Percentiles rank a stretch among this genome's conserved stretches.
Conservation (phyloP, 2,113 vertebrate genomes). For the Dicerorhinus sumatrensis region DNA sequence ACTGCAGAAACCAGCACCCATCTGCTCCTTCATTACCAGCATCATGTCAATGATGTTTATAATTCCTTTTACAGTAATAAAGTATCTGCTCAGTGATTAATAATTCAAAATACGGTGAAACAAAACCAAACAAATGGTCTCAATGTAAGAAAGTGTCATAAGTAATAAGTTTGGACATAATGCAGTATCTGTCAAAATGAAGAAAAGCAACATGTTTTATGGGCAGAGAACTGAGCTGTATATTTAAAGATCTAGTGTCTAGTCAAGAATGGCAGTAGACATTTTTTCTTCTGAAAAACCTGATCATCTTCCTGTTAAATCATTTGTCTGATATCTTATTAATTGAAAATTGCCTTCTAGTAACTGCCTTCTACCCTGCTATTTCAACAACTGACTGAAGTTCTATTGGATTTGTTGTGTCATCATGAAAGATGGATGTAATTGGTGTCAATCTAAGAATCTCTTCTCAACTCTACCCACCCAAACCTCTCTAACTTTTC, state of each 20-base stretch:
- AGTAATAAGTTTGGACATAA: slow-evolving; percentile 53
- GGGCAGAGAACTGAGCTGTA: background rate
- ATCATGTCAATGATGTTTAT: slow-evolving; percentile 36
- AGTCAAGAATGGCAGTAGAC: background rate
- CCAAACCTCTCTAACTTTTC: background rate
- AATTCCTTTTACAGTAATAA: slow-evolving; percentile 58
- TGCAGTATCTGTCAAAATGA: slow-evolving; percentile 26
- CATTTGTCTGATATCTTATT: slow-evolving; percentile 45
- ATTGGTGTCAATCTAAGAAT: background rate
- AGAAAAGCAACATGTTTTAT: slow-evolving; percentile 50
- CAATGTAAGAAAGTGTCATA: background rate
- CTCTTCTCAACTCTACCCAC: background rate
- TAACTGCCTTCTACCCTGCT: background rate
- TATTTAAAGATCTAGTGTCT: slow-evolving; percentile 53
- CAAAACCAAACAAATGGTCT: slow-evolving; percentile 56
- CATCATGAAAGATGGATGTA: slow-evolving; percentile 1
- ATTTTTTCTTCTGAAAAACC: slow-evolving; percentile 37
- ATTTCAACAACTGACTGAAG: background rate
- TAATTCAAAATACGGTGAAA: slow-evolving; percentile 73
- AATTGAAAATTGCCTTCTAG: slow-evolving; percentile 32
- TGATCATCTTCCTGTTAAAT: slow-evolving; percentile 53
- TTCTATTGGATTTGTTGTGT: background rate
- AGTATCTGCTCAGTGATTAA: slow-evolving; percentile 57
- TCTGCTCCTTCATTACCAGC: background rate
- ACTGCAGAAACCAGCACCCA: slow-evolving; percentile 22